These are phyloP conservation scores for Pachyuromys duprasi DNA, from an alignment of 2,797 vertebrate genomes.

Conservation along the genomic window DNA sequence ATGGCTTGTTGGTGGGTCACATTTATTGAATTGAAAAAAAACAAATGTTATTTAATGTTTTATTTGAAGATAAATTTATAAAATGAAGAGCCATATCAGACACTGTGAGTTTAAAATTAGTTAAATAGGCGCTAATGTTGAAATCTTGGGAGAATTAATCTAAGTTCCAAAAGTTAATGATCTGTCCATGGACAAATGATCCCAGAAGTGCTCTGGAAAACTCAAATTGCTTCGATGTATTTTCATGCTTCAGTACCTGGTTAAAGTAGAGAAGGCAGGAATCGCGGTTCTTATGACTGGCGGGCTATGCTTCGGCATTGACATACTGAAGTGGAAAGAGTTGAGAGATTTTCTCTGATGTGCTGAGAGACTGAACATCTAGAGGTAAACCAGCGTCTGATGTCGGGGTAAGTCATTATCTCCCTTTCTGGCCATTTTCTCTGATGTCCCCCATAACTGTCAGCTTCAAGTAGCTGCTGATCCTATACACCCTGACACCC, in stretches of 20 bases:
- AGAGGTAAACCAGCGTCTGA: neutral
- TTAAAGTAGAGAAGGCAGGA: neutral
- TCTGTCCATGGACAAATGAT: neutral
- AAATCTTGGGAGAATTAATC: neutral
- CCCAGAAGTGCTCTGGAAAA: slow-evolving; percentile 27
- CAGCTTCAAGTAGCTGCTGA: neutral
- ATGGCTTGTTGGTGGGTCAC: neutral
- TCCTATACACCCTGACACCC: neutral
- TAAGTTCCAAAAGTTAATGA: slow-evolving; percentile 60
- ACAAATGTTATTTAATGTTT: slow-evolving; percentile 6
- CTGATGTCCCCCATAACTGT: rapidly evolving
- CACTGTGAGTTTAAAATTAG: slow-evolving; percentile 3
- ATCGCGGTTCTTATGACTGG: neutral
- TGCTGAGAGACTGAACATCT: neutral
- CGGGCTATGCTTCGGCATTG: neutral
- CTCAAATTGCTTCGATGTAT: neutral
- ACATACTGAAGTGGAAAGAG: neutral
- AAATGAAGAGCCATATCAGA: slow-evolving; percentile 1
- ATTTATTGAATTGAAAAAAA: slow-evolving; percentile 8
- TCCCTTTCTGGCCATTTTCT: neutral
- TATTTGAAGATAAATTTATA: slow-evolving; percentile 32
- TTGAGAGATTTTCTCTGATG: neutral
- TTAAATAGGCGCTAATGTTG: neutral
- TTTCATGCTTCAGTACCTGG: neutral
- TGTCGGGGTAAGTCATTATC: neutral